These are phyloP conservation scores for Xenopus borealis DNA, from an alignment of 2,113 vertebrate species.

Conservation along the genomic window DNA sequence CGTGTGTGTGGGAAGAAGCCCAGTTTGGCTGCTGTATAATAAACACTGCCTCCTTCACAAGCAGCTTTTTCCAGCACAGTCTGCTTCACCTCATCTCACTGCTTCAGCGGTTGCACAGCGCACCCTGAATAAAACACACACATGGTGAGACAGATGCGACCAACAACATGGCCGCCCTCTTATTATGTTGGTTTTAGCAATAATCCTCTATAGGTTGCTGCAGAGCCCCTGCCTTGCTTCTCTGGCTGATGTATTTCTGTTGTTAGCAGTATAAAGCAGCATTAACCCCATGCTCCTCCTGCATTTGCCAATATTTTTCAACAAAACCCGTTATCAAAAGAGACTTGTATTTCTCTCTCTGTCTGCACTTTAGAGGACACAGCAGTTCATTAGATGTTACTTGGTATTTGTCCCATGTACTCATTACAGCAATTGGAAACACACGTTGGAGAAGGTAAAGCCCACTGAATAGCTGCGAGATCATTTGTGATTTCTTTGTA, in stretches of 20 bases:
- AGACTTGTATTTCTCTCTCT: slow-evolving; percentile 6
- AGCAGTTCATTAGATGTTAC: not conserved
- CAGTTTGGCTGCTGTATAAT: slow-evolving; percentile 10
- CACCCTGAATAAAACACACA: not conserved
- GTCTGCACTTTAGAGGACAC: slow-evolving; percentile 28
- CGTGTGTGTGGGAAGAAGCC: not conserved
- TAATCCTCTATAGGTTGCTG: slow-evolving; percentile 20
- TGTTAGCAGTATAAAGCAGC: slow-evolving; percentile 4
- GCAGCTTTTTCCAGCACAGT: slow-evolving; percentile 22
- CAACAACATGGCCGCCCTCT: not conserved
- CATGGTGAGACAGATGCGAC: not conserved
- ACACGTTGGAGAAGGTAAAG: not conserved
- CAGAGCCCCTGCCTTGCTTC: not conserved
- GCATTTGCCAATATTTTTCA: not conserved
- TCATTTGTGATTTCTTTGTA: not conserved
- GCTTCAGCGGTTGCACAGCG: slow-evolving; percentile 2
- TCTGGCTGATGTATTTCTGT: not conserved
- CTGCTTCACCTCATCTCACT: not conserved
- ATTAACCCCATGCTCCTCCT: not conserved
- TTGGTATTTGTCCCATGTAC: not conserved
- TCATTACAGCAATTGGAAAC: not conserved
- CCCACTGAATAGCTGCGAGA: not conserved
- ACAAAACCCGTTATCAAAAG: slow-evolving; percentile 5
- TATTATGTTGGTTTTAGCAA: slow-evolving; percentile 29
- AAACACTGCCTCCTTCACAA: slow-evolving; percentile 19